Conservation (phyloP, 2,113 vertebrate species). For the western clawed frog (Xenopus tropicalis) region DNA sequence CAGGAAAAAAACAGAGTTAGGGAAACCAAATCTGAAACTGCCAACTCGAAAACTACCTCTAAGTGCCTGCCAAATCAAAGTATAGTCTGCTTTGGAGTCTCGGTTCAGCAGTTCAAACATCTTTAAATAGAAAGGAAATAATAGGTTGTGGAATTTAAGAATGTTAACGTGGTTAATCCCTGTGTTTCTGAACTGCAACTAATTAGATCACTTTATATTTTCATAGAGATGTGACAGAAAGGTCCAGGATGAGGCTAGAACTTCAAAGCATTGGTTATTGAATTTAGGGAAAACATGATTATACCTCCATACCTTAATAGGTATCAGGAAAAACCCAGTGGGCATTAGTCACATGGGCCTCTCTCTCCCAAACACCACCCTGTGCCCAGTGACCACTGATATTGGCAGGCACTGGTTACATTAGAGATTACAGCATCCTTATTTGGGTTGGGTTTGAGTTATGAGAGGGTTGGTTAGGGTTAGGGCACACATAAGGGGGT, state of each 20-base stretch:
- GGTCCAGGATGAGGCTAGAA: not conserved
- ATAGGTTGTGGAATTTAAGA: constrained; percentile 22
- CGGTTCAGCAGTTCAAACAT: constrained; percentile 53
- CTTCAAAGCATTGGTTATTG: not conserved
- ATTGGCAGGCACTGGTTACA: too few species aligned
- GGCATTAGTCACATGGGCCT: too few species aligned
- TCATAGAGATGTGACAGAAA: not conserved
- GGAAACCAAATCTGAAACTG: constrained; percentile 53
- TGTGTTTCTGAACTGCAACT: constrained; percentile 5
- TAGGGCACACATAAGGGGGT: too few species aligned
- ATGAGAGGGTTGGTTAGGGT: too few species aligned
- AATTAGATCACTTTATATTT: constrained; percentile 3
- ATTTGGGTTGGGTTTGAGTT: too few species aligned
- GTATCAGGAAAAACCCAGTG: too few species aligned
- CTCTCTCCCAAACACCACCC: too few species aligned
- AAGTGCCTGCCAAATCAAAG: constrained; percentile 60
- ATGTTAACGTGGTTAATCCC: constrained; percentile 24
- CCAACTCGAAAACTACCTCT: constrained; percentile 58
- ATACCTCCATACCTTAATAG: too few species aligned
- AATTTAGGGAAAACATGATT: too few species aligned
- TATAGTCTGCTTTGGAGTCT: constrained; percentile 61
- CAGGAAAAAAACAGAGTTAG: constrained; percentile 55
- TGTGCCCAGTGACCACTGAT: too few species aligned
- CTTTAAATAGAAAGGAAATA: constrained; percentile 55
- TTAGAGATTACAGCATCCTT: too few species aligned